Base-by-base conservation (phyloP, 1,140 invertebrate genomes). In the Zaprionus vittiger region DNA sequence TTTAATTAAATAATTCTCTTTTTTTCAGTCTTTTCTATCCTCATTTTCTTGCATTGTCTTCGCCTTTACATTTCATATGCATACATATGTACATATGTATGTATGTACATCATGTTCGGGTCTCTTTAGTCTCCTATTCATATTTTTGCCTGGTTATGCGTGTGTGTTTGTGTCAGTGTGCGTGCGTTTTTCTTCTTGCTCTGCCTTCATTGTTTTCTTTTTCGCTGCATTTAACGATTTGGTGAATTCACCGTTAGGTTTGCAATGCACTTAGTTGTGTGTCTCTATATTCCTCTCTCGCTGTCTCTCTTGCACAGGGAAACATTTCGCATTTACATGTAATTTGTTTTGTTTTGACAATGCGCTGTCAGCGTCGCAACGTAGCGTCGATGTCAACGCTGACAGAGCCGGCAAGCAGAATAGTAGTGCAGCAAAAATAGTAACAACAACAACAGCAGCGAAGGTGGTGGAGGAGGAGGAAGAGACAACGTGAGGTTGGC, bases 321-420 rank as follows among this genome's bases (percentile, higher is more conserved):
- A 38, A 52, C 31, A 47, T 17, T 47, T 17, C n/a, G 7, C 41
- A 47, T 47, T 47, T 9, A 9, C 41, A 47, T 47, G 34, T 20
- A 67, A 7, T 61, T 64, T 44, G 75, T 62, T 83, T 80, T 83
- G 73, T 83, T 83, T 80, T 83, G 81, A 77, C 76, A 73, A 55
- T 55, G 22, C 55, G 24, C 6, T 31, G 47, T 9, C 41, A 7
- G 28, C 38, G 41, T 22, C 59, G 59, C 41, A n/a, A 31, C 28
- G 7, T 31, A n/a, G 9, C 28, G 2, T 31, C 7, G 28, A 37
- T 17, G 34, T n/a, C 52, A 15, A 47, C 12, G 20, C 9, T 26
- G n/a, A 17, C 41, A 44, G 41, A 44, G 6, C 41, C 41, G 41
- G 41, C 41, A 47, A 62, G 37, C 63, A 68, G 59, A 65, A 14